phyloP scores from a whole-genome alignment of 2,113 vertebrate genomes.

The Sorex araneus region DNA sequence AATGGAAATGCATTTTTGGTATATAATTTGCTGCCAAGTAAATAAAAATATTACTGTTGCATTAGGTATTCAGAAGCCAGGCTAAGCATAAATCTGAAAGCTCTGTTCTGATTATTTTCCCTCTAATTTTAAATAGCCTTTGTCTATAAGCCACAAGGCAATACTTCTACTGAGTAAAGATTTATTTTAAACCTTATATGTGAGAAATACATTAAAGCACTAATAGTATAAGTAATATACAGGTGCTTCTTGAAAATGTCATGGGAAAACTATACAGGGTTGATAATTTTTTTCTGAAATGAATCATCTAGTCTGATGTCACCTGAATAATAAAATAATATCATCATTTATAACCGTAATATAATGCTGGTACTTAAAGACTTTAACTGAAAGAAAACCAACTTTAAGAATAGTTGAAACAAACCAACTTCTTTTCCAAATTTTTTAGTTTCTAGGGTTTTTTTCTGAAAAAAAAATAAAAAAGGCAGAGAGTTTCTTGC shows the following conservation, averaged over 20 bases:
- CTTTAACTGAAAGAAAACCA: constrained; percentile 40
- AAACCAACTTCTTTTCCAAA: constrained; percentile 29
- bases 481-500: too few species aligned
- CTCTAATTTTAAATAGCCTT: constrained; percentile 38
- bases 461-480: too few species aligned
- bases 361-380: neutral
- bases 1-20: constrained; percentile 14
- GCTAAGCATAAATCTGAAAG: constrained; percentile 32
- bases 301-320: constrained; percentile 26
- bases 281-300: constrained; percentile 25
- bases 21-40: constrained; percentile 39
- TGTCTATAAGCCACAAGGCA: neutral
- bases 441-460: constrained; percentile 16
- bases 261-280: neutral
- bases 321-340: constrained; percentile 30
- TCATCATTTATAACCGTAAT: neutral
- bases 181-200: neutral
- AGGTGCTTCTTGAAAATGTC: neutral
- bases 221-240: neutral
- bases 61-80: neutral
- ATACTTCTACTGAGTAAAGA: neutral
- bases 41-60: constrained; percentile 45
- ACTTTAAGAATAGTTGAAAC: neutral
- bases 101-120: constrained; percentile 20
- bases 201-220: neutral